These are phyloP conservation scores for Andricus grossulariae DNA, from an alignment of 1,140 invertebrate genomes.

Conservation along the genomic window DNA sequence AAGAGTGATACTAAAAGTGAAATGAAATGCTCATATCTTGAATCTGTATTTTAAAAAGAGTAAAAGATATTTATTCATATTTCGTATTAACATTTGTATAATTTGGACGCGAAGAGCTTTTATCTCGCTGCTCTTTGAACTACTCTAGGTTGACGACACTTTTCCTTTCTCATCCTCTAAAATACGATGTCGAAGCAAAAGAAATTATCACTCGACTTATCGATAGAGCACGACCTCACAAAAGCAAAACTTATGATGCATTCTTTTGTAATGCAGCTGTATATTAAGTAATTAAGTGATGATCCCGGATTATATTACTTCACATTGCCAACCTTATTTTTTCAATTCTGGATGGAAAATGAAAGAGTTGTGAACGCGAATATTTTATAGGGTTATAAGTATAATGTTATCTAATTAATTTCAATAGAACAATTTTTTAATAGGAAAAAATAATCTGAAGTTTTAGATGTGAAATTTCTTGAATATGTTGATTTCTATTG, in stretches of 20 bases:
- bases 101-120: background rate
- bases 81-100: constrained; percentile 7
- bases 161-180: background rate
- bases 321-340: too few relatives aligned
- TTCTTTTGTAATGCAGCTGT: background rate
- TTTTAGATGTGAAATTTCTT: too few relatives aligned
- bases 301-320: too few relatives aligned
- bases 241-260: background rate
- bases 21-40: background rate
- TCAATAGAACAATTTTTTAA: too few relatives aligned
- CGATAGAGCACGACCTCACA: constrained; percentile 25
- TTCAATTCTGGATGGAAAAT: too few relatives aligned
- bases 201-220: constrained; percentile 8
- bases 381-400: too few relatives aligned
- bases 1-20: background rate
- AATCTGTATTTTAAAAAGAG: background rate
- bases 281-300: background rate
- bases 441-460: too few relatives aligned
- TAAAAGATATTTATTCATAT: background rate
- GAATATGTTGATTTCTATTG: too few relatives aligned
- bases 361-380: too few relatives aligned
- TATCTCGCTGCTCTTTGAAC: constrained; percentile 27
- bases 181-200: background rate
- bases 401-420: too few relatives aligned
- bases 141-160: constrained; percentile 17